These are phyloP conservation scores for Pseudocheirus occidentalis DNA, from an alignment of 2,797 vertebrate genomes.

Conservation along the genomic window DNA sequence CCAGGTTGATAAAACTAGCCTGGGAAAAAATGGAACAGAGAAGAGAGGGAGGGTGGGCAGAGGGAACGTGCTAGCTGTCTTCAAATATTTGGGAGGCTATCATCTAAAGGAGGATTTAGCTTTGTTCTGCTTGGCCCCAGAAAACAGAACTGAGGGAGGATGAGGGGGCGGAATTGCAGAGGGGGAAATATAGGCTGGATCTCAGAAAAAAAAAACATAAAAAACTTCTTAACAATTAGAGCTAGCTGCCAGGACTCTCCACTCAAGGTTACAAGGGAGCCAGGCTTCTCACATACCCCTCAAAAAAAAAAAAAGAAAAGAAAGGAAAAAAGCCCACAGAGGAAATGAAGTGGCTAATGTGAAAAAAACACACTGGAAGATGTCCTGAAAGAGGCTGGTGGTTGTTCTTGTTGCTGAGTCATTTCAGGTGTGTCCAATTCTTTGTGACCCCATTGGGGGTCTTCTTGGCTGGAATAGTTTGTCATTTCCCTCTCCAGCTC, in stretches of 20 bases:
- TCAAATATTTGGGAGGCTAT: not conserved
- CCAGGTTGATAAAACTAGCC: not conserved
- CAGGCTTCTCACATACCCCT: not conserved
- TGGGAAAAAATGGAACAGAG: not conserved
- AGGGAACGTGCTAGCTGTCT: not conserved
- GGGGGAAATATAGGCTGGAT: not conserved
- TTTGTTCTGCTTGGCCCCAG: not conserved
- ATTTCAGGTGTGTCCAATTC: not conserved
- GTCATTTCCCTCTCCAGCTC: not conserved
- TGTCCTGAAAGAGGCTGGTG: not conserved
- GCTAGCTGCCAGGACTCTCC: not conserved
- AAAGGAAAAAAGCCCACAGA: not conserved
- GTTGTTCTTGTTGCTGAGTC: not conserved
- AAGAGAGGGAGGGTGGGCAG: not conserved
- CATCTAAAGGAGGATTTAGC: not conserved
- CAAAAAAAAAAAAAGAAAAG: not conserved
- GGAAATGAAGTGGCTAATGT: not conserved
- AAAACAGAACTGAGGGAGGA: not conserved
- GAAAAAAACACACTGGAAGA: not conserved
- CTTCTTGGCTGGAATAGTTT: not conserved
- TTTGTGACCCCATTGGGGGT: not conserved
- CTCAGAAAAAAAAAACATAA: not conserved
- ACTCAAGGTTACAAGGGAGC: not conserved
- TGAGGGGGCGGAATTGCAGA: not conserved
- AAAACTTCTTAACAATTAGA: not conserved